phyloP scores from a whole-genome alignment of 2,113 vertebrate genomes.

The Bos javanicus region DNA sequence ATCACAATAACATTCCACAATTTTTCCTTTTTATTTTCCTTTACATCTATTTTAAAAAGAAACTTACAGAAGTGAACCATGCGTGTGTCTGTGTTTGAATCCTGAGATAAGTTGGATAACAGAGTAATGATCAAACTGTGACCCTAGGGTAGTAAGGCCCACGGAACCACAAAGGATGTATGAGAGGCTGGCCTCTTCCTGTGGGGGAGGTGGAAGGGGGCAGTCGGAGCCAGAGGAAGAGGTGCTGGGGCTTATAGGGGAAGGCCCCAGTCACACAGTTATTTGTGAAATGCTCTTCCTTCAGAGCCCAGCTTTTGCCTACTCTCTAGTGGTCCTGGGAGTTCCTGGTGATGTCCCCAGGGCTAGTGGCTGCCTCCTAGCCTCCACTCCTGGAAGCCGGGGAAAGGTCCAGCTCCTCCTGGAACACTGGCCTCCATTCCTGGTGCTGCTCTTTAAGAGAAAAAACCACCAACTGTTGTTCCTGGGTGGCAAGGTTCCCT shows the following conservation, averaged over 20 bases:
- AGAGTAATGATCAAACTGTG: no score
- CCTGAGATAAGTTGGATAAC: not conserved
- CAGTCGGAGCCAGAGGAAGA: not conserved
- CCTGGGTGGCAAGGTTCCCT: not conserved
- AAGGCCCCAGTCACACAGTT: rapidly evolving
- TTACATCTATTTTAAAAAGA: not conserved
- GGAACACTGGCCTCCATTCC: not conserved
- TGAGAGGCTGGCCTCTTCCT: not conserved
- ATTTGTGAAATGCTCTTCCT: not conserved
- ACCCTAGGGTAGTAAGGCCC: not conserved
- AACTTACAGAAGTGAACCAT: not conserved
- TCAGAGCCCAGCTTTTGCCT: rapidly evolving
- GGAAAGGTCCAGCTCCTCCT: not conserved
- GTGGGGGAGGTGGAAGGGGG: not conserved
- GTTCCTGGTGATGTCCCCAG: no score
- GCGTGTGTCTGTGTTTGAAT: not conserved
- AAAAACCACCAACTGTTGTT: not conserved
- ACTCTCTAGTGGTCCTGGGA: not conserved
- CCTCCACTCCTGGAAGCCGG: not conserved
- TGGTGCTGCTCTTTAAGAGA: not conserved
- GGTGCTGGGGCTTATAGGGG: not conserved
- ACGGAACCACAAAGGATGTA: rapidly evolving
- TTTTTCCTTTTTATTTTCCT: not conserved
- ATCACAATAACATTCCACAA: rapidly evolving
- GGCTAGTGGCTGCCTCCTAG: no score